Conservation (phyloP, 2,888 invertebrate species). For the Troglohyphantes excavatus region DNA sequence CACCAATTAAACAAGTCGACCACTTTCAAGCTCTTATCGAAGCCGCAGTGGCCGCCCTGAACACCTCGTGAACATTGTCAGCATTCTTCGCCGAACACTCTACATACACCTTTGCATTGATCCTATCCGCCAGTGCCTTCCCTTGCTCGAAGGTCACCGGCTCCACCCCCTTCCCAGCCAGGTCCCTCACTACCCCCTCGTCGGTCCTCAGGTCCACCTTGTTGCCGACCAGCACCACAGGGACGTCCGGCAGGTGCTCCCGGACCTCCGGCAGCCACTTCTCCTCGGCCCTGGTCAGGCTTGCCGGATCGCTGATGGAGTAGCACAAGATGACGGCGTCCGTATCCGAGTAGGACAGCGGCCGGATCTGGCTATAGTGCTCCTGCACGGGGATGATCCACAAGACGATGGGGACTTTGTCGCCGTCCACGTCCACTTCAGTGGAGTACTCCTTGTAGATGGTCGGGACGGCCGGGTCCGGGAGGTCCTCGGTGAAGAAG, state of each 20-base stretch:
- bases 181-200: no score
- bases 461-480: conserved; percentile 32
- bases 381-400: conserved; percentile 38
- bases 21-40: conserved; percentile 11
- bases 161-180: not conserved
- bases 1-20: conserved; percentile 34
- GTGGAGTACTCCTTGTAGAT: conserved; percentile 45
- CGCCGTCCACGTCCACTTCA: conserved; percentile 32
- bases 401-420: conserved; percentile 14
- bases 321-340: conserved; percentile 43
- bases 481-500: conserved; percentile 23
- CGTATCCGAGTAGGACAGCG: conserved; percentile 28
- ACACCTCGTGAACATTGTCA: conserved; percentile 27
- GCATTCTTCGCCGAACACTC: conserved; percentile 45
- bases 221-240: conserved; percentile 41
- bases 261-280: conserved; percentile 46
- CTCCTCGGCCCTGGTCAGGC: conserved; percentile 7
- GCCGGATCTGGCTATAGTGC: conserved; percentile 26
- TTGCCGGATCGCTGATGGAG: conserved; percentile 25
- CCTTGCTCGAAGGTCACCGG: conserved; percentile 15
- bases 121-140: conserved; percentile 16
- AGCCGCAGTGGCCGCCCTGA: conserved; percentile 24
- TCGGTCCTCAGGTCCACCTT: conserved; percentile 36
- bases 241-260: conserved; percentile 14
- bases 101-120: conserved; percentile 14